Conservation (phyloP, 2,797 vertebrate genomes). For the Sebastes wilsoni region DNA sequence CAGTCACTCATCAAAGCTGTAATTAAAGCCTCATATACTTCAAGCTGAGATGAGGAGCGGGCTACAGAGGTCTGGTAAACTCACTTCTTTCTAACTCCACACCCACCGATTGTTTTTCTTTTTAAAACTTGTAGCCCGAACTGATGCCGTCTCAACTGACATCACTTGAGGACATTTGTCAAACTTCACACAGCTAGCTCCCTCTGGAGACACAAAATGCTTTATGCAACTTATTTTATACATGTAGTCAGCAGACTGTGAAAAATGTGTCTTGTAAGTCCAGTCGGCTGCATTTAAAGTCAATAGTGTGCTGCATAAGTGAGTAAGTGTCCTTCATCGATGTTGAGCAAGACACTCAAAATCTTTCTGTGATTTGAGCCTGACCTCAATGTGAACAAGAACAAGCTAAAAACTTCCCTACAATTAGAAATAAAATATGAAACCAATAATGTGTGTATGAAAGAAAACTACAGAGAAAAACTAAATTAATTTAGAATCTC, state of each 20-base stretch:
- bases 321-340: neutral
- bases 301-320: neutral
- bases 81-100: neutral
- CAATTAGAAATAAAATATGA: neutral
- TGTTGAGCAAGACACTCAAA: neutral
- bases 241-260: neutral
- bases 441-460: neutral
- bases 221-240: neutral
- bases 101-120: neutral
- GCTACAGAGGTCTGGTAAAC: neutral
- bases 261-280: neutral
- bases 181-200: neutral
- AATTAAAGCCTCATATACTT: neutral
- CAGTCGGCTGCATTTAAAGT: neutral
- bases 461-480: neutral
- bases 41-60: neutral
- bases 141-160: too few relatives aligned
- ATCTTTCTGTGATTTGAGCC: neutral
- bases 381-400: neutral
- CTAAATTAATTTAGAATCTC: rapidly evolving
- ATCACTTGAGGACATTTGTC: too few relatives aligned
- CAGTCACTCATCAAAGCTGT: neutral
- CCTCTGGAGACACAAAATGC: neutral
- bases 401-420: neutral
- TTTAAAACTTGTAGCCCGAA: neutral